phyloP scores from a whole-genome alignment of 1,140 invertebrate genomes.

The Luehdorfia chinensis region DNA sequence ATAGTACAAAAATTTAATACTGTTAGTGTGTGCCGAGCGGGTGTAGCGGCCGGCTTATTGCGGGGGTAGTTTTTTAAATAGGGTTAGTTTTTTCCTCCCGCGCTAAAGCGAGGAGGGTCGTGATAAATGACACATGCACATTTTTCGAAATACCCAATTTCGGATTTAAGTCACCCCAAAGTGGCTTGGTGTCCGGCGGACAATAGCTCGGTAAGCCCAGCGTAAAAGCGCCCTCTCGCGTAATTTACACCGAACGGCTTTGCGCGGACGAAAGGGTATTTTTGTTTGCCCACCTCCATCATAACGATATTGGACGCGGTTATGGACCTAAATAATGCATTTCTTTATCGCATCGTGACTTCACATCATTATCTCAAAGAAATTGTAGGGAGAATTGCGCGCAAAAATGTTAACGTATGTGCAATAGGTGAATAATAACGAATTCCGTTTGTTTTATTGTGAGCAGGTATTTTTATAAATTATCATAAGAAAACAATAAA shows the following conservation, averaged over 20 bases:
- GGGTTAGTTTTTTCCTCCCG: slow-evolving; percentile 61
- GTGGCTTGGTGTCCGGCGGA: slow-evolving; percentile 64
- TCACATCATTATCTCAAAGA: slow-evolving; percentile 42
- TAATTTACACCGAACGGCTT: slow-evolving; percentile 60
- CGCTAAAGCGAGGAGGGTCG: slow-evolving; percentile 44
- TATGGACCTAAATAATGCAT: slow-evolving; percentile 68
- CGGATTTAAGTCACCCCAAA: slow-evolving; percentile 78
- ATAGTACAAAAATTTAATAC: slow-evolving; percentile 72
- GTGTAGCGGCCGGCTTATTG: slow-evolving; percentile 59
- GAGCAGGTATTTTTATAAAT: not conserved
- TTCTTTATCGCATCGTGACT: slow-evolving; percentile 49
- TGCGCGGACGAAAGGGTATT: slow-evolving; percentile 45
- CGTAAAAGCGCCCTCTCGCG: slow-evolving; percentile 40
- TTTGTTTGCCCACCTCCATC: slow-evolving; percentile 43
- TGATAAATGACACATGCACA: slow-evolving; percentile 78
- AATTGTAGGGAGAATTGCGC: slow-evolving; percentile 47
- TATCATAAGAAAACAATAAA: no score
- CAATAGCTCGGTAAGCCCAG: slow-evolving; percentile 45
- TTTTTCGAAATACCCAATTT: slow-evolving; percentile 78
- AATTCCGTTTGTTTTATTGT: not conserved
- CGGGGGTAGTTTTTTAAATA: slow-evolving; percentile 72
- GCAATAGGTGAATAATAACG: not conserved
- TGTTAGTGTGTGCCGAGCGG: slow-evolving; percentile 58
- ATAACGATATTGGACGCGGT: slow-evolving; percentile 47
- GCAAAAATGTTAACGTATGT: slow-evolving; percentile 30